phyloP scores from a whole-genome alignment of 2,797 vertebrate genomes.

The Eleutherodactylus coqui region DNA sequence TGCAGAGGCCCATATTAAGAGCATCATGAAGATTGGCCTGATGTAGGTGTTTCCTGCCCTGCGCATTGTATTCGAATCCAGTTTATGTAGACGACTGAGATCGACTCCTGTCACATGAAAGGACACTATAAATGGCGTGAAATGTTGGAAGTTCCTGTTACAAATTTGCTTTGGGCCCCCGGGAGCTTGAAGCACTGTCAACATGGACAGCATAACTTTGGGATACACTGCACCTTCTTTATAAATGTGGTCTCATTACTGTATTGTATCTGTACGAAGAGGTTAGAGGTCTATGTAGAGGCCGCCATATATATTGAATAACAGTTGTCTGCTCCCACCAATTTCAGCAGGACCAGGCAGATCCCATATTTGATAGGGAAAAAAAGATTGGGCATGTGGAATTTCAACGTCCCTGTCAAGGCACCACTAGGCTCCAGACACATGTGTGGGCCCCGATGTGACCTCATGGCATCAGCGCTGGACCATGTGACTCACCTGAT shows the following conservation, averaged over 20 bases:
- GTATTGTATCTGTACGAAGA: not conserved
- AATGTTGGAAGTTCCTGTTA: no score
- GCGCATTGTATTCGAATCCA: not conserved
- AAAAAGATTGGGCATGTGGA: no score
- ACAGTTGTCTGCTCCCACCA: no score
- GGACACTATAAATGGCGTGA: not conserved
- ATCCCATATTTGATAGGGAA: no score
- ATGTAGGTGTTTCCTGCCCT: slow-evolving; percentile 8
- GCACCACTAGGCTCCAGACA: no score
- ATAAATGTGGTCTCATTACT: no score
- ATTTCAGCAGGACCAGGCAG: no score
- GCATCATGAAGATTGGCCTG: not conserved
- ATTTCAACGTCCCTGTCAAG: no score
- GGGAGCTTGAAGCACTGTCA: not conserved
- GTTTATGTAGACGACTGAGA: not conserved
- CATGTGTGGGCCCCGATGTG: no score
- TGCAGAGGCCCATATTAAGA: not conserved
- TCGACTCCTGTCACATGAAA: not conserved
- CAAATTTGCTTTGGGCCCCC: not conserved
- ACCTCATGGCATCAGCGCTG: no score
- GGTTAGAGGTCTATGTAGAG: not conserved
- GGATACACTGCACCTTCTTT: not conserved
- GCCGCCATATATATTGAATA: no score
- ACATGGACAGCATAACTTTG: not conserved
- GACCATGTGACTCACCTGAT: no score